Evolutionary conservation across 1,140 invertebrate species (phyloP).

Genomic region (Mylabris phalerata): DNA sequence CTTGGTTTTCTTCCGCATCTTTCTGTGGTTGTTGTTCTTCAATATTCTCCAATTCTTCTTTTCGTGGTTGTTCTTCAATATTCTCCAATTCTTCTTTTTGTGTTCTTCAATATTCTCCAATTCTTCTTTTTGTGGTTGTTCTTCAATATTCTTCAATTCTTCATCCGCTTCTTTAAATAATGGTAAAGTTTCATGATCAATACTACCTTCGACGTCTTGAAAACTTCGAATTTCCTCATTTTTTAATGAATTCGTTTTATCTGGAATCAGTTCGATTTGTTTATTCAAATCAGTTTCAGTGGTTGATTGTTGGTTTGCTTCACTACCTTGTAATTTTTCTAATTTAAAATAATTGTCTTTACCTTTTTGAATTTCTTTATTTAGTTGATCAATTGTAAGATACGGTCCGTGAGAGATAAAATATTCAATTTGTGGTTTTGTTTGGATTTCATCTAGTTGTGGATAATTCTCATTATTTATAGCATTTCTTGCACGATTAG

Average conservation of each 20-base stretch:
- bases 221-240: conserved; percentile 6
- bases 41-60: neutral
- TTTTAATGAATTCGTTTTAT: neutral
- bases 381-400: neutral
- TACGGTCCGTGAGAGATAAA: neutral
- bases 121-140: conserved; percentile 3
- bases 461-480: neutral
- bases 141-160: neutral
- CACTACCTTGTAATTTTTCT: neutral
- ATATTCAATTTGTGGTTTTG: neutral
- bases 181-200: conserved; percentile 9
- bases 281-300: neutral
- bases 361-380: conserved; percentile 8
- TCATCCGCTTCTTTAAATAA: neutral
- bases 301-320: neutral
- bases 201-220: conserved; percentile 2
- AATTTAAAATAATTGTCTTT: conserved; percentile 8
- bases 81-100: neutral
- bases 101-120: neutral
- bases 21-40: neutral
- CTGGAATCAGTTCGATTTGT: too few relatives aligned
- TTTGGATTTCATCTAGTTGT: neutral
- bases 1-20: conserved; percentile 3
- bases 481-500: neutral
- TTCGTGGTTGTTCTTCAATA: neutral